Evolutionary conservation across 2,113 vertebrate species (phyloP), one percentile per base, ranked within the genome.

Genomic region (Meriones unguiculatus): DNA sequence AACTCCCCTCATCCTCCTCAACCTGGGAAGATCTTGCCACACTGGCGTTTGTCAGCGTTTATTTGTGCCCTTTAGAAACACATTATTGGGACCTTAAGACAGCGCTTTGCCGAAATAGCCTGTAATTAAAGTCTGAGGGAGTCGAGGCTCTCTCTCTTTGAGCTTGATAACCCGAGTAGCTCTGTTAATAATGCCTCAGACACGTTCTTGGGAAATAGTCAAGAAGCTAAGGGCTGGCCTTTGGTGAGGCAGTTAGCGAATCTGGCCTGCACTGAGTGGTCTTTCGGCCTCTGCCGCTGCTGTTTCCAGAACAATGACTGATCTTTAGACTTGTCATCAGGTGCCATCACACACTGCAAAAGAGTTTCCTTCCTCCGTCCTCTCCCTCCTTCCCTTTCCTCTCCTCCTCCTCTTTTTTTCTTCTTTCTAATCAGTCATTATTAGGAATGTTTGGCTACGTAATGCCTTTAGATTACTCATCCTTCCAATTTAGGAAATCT

Each of bases 71-170:
- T 96, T 98, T 94, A 81, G 88, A 92, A 72, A 57, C 17, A 8
- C 65, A 97, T 95, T 96, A 91, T 93, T 95, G 94, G 94, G 46
- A 91, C 92, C 96, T 85, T 77, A 96, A 97, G 92, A 92, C 87
- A 95, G 69, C 8, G n/a, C 88, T 97, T 92, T 95, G 88, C 87
- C 89, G 38, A 87, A 97, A 96, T 96, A 89, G 93, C 97, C 95
- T 62, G 2, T 95, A 93, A 96, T 95, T 94, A 46, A 46, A 46
- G 46, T 46, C 46, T 46, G 46, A 46, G 46, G 46, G 46, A 46
- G 46, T 46, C 46, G 28, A 52, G 97, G 97, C 88, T 98, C 97
- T 97, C 97, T 97, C 95, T 94, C 67, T 97, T 96, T 97, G 77
- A 92, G 72, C 73, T 30, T 90, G 97, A 97, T 97, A 95, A 97